Conservation (phyloP, 2,888 invertebrate genomes). For the Chaetogeoica ovagalla region DNA sequence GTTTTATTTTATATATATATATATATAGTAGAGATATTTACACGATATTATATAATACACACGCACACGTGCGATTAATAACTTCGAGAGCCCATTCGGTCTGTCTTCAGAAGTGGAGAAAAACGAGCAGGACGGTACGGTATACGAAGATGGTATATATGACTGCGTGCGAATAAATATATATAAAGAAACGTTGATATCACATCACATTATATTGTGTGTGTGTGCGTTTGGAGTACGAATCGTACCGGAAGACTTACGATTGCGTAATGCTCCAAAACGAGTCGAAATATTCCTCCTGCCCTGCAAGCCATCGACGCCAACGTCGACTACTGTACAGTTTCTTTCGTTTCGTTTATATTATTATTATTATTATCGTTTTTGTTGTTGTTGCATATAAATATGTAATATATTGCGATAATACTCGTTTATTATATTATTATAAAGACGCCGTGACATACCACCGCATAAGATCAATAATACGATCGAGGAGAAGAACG, state of each 20-base stretch:
- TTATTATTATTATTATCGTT: not conserved
- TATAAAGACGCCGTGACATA: not conserved
- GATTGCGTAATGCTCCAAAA: not conserved
- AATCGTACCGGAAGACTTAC: not conserved
- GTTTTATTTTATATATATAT: no score
- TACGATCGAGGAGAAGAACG: not conserved
- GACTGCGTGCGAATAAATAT: no score
- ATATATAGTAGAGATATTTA: no score
- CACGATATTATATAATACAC: no score
- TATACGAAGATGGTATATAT: no score
- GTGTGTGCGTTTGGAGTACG: not conserved
- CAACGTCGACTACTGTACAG: not conserved
- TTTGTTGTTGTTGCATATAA: no score
- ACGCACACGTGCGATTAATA: no score
- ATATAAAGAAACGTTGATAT: no score
- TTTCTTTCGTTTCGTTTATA: not conserved
- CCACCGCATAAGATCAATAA: not conserved
- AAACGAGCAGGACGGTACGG: no score
- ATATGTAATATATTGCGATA: no score
- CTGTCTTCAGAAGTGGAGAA: no score
- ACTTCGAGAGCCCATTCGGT: no score
- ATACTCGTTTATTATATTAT: not conserved
- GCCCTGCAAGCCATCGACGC: not conserved
- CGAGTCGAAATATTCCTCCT: not conserved
- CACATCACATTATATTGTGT: not conserved